These are phyloP conservation scores for Oscheius sp. DNA, from an alignment of 2,888 invertebrate genomes.

Conservation along the genomic window DNA sequence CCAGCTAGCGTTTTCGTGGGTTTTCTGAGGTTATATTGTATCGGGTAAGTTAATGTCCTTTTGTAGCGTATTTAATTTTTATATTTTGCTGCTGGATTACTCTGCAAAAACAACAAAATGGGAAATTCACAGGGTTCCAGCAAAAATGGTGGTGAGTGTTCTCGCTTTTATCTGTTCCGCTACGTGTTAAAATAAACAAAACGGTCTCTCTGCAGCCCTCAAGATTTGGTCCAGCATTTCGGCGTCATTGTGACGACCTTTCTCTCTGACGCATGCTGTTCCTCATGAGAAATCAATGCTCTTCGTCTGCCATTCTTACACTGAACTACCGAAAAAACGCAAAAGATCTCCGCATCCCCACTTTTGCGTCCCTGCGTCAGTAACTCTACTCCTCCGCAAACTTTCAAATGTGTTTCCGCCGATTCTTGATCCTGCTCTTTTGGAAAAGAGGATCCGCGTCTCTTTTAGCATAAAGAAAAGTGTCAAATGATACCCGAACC, in stretches of 20 bases:
- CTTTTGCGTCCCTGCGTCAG: conserved; percentile 12
- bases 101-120: conserved; percentile 5
- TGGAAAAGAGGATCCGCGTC: neutral
- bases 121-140: conserved; percentile 34
- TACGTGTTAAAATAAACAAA: neutral
- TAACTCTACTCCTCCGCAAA: conserved; percentile 31
- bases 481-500: neutral
- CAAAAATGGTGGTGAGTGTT: conserved; percentile 4
- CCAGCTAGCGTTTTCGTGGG: neutral
- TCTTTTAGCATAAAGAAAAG: neutral
- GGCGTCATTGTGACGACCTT: neutral
- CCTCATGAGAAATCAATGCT: conserved; percentile 23
- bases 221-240: no score
- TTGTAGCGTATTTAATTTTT: neutral
- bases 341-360: conserved; percentile 18
- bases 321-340: conserved; percentile 31
- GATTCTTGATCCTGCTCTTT: conserved; percentile 19
- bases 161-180: no score
- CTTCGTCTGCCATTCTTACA: conserved; percentile 19
- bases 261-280: conserved; percentile 14
- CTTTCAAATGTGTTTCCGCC: conserved; percentile 18
- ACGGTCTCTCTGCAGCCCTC: neutral
- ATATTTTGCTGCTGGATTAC: neutral
- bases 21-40: neutral
- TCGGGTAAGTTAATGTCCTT: neutral